phyloP scores from a whole-genome alignment of 2,797 vertebrate species.

The Pterois miles region DNA sequence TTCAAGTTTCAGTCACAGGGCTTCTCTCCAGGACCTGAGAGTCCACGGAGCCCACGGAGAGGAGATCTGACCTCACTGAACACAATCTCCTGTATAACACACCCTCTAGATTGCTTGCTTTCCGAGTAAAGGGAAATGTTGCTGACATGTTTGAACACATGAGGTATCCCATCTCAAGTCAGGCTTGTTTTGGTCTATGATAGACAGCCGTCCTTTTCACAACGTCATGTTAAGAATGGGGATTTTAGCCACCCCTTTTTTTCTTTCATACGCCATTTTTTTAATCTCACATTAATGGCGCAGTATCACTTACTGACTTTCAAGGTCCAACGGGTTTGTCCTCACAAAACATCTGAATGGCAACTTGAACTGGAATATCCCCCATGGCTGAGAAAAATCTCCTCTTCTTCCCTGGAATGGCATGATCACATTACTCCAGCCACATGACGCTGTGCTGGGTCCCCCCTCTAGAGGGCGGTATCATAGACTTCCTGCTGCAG shows the following conservation, averaged over 20 bases:
- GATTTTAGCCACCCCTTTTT: constrained; percentile 30
- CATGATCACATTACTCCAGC: constrained; percentile 58
- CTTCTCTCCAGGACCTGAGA: constrained; percentile 67
- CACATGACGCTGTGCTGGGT: constrained; percentile 32
- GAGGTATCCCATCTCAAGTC: constrained; percentile 74
- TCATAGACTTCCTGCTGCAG: constrained; percentile 92
- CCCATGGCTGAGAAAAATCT: constrained; percentile 50
- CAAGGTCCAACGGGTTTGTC: constrained; percentile 47
- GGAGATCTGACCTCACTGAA: constrained; percentile 60
- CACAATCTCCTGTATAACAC: constrained; percentile 19
- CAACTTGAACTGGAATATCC: constrained; percentile 68
- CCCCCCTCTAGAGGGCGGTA: constrained; percentile 88
- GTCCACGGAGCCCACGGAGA: constrained; percentile 58
- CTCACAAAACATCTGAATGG: constrained; percentile 62
- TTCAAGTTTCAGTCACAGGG: constrained; percentile 76
- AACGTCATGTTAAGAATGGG: constrained; percentile 45
- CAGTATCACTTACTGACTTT: constrained; percentile 43
- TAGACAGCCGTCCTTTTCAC: constrained; percentile 43
- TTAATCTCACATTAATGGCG: constrained; percentile 29
- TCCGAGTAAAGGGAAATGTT: constrained; percentile 83
- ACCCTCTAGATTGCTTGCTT: constrained; percentile 54
- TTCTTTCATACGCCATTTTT: constrained; percentile 16
- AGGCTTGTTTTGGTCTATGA: constrained; percentile 50
- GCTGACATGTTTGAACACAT: constrained; percentile 66
- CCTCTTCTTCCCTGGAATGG: constrained; percentile 58